These are phyloP conservation scores for Drosophila demipolita DNA, from an alignment of 2,888 invertebrate genomes.

Conservation along the genomic window DNA sequence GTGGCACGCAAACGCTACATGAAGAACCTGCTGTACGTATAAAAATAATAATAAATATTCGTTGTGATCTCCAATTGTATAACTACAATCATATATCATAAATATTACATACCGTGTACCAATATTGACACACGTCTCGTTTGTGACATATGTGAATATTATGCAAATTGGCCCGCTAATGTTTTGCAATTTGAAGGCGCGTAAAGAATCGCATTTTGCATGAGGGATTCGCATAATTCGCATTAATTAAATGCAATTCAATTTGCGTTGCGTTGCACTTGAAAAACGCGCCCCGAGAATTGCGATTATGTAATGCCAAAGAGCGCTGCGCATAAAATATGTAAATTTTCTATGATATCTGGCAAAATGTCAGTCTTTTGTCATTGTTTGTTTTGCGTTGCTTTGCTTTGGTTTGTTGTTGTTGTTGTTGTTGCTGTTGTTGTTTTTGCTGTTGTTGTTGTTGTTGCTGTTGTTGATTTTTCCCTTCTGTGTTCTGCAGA, in stretches of 20 bases:
- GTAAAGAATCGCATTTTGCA: conserved; percentile 12
- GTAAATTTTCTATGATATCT: conserved; percentile 53
- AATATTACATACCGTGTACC: conserved; percentile 43
- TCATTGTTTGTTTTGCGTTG: conserved; percentile 12
- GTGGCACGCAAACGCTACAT: conserved; percentile 85
- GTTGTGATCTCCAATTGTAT: not conserved
- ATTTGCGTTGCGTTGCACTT: conserved; percentile 33
- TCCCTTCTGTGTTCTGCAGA: conserved; percentile 16
- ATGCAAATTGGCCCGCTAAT: conserved; percentile 62
- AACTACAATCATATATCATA: not conserved
- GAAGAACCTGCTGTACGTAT: conserved; percentile 85
- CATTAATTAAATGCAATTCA: conserved; percentile 60
- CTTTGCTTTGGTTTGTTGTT: conserved; percentile 17
- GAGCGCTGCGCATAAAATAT: conserved; percentile 58
- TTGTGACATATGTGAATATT: conserved; percentile 68
- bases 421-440: too few species aligned
- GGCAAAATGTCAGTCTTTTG: conserved; percentile 36
- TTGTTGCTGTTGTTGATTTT: conserved; percentile 8
- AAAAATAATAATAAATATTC: not conserved
- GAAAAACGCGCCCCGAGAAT: conserved; percentile 52
- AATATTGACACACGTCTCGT: conserved; percentile 57
- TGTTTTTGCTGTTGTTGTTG: not conserved
- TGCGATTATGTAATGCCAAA: conserved; percentile 37
- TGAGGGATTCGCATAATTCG: conserved; percentile 30
- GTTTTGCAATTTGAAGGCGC: conserved; percentile 52